Base-by-base conservation (phyloP, 1,140 invertebrate species). In the Caenorhabditis brenneri region DNA sequence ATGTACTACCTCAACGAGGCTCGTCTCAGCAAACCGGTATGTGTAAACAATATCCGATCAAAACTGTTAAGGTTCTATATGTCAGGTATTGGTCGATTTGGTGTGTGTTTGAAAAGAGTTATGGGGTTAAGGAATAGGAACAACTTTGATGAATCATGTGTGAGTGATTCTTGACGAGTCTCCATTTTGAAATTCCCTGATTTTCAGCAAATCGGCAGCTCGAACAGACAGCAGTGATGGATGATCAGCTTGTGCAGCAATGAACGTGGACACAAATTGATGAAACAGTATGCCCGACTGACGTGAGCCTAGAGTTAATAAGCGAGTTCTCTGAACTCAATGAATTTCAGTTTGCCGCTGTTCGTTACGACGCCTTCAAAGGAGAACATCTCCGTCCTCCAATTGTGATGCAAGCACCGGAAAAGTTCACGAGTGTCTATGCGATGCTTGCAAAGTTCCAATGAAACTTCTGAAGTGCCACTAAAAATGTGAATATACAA, bases 1-100 rank as follows among this genome's bases (percentile, higher is more conserved):
- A 39, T 58, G 27, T 85, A 74, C 60, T 80, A 85, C 48, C 46
- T 81, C 53, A 80, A 85, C 27, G 79, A 85, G 84, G 15, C 46
- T n/a, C 42, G 33, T 46, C 22, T 83, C 3, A n/a, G 5, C 22
- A 83, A 83, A 42, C 82, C 82, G 9, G 82, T 83, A n/a, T n/a
- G n/a, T n/a, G n/a, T n/a, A n/a, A n/a, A n/a, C n/a, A n/a, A n/a
- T n/a, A n/a, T n/a, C n/a, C n/a, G n/a, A n/a, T n/a, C n/a, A n/a
- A n/a, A n/a, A n/a, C n/a, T n/a, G n/a, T n/a, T n/a, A n/a, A n/a
- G n/a, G n/a, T n/a, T n/a, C n/a, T n/a, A n/a, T n/a, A n/a, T n/a
- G n/a, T n/a, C n/a, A n/a, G n/a, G n/a, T n/a, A 1, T 81, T 81
- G 31, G 53, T 81, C 36, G 80, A 51, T 22, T 9, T 81, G 6